Evolutionary conservation across 2,797 vertebrate species (phyloP).

Genomic region (Hafferia zeledoni): DNA sequence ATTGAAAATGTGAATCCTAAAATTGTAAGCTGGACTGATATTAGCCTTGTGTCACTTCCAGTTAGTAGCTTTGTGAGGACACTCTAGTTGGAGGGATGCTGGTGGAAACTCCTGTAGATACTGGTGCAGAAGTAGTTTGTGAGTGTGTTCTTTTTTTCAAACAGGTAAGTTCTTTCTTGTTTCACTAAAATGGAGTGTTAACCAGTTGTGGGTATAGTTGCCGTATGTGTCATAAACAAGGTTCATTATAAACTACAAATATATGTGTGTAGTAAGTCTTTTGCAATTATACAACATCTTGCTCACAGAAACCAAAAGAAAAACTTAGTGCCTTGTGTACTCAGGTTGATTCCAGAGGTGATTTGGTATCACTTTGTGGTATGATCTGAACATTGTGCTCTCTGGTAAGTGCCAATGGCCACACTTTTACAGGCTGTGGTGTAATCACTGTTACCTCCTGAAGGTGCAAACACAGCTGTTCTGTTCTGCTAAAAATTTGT

Average conservation of each 20-base stretch:
- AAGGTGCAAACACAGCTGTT: not conserved
- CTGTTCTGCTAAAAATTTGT: not conserved
- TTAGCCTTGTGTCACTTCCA: not conserved
- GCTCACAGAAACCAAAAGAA: not conserved
- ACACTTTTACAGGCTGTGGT: not conserved
- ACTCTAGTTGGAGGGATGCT: not conserved
- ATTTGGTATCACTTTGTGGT: not conserved
- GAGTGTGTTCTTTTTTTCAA: not conserved
- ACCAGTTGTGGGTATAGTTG: not conserved
- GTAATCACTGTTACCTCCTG: not conserved
- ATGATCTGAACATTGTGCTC: not conserved
- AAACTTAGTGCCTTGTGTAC: not conserved
- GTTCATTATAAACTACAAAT: not conserved
- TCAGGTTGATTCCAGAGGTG: not conserved
- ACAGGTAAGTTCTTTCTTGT: not conserved
- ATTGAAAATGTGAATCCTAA: not conserved
- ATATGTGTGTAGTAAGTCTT: not conserved
- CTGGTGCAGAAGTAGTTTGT: not conserved
- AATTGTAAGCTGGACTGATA: not conserved
- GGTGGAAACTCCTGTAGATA: not conserved
- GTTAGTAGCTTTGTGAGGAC: not conserved
- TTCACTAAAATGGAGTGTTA: not conserved
- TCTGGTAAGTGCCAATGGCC: not conserved
- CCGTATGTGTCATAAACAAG: not conserved
- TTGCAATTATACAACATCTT: not conserved